Conservation (phyloP, 2,888 invertebrate genomes). For the Octonoba sinensis region DNA sequence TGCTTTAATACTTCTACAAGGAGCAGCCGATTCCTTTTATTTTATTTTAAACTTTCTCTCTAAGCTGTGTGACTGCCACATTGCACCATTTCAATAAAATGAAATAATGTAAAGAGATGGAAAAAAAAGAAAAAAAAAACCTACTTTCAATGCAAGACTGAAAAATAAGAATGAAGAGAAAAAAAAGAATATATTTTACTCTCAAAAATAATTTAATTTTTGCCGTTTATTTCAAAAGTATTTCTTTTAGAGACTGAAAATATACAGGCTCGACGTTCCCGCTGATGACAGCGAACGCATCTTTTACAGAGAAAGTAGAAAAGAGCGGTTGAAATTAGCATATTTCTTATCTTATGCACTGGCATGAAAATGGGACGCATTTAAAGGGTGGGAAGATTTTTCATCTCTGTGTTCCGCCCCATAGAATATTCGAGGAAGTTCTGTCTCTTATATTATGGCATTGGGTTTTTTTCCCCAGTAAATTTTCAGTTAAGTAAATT, state of each 20-base stretch:
- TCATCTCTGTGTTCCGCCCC: no score
- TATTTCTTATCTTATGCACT: constrained; percentile 16
- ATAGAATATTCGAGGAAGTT: no score
- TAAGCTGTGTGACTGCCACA: constrained; percentile 8
- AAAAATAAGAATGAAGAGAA: constrained; percentile 19
- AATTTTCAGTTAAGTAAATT: no score
- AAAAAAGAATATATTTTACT: constrained; percentile 32
- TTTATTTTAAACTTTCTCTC: constrained; percentile 34
- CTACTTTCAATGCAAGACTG: constrained; percentile 28
- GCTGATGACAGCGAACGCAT: constrained; percentile 4
- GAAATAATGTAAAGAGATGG: constrained; percentile 40
- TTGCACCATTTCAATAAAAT: constrained; percentile 54
- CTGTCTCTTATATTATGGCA: no score
- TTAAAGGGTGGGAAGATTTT: neutral
- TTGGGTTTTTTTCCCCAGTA: no score
- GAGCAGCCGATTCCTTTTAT: constrained; percentile 31
- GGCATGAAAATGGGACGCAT: neutral
- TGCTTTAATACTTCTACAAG: constrained; percentile 55
- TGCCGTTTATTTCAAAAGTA: constrained; percentile 45
- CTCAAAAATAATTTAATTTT: constrained; percentile 56
- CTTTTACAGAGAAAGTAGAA: constrained; percentile 7
- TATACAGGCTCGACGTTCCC: constrained; percentile 5
- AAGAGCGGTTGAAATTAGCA: constrained; percentile 15
- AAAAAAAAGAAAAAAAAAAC: constrained; percentile 32
- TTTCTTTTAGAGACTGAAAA: constrained; percentile 17